Percentiles rank a stretch among this genome's conserved stretches.
Evolutionary conservation across 2,888 invertebrate genomes (phyloP).

Genomic region (Aquatica leii): DNA sequence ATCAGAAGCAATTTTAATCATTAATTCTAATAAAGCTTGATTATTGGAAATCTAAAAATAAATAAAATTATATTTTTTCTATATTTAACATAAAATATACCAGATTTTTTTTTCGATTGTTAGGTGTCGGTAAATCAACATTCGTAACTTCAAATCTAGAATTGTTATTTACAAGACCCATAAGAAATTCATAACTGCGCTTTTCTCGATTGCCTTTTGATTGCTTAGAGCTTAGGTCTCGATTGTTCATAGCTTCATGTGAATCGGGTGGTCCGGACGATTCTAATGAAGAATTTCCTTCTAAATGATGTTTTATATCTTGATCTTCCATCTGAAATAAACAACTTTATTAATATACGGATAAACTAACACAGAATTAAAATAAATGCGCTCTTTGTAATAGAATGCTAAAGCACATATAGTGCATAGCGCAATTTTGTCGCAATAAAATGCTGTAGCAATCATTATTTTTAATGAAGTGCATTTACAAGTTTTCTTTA

Average conservation of each 20-base stretch:
- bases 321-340: constrained; percentile 27
- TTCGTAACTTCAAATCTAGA: constrained; percentile 56
- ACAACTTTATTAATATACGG: background rate
- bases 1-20: constrained; percentile 58
- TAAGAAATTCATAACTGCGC: constrained; percentile 58
- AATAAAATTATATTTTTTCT: background rate
- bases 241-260: constrained; percentile 60
- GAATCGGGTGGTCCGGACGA: constrained; percentile 55
- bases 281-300: constrained; percentile 33
- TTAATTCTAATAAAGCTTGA: constrained; percentile 56
- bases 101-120: constrained; percentile 16
- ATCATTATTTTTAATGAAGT: too few species aligned
- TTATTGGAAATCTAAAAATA: constrained; percentile 48
- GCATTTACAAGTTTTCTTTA: too few species aligned
- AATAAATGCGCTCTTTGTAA: too few species aligned
- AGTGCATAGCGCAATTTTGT: too few species aligned
- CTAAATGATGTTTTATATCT: constrained; percentile 21
- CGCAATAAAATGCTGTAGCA: too few species aligned
- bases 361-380: too few species aligned
- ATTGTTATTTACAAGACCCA: constrained; percentile 59
- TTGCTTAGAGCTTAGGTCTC: constrained; percentile 49
- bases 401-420: too few species aligned
- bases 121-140: constrained; percentile 43
- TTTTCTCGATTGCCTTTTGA: constrained; percentile 50
- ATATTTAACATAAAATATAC: too few species aligned